These are phyloP conservation scores for Ptilorrhoa leucosticta DNA, from an alignment of 2,113 vertebrate species.

Conservation along the genomic window DNA sequence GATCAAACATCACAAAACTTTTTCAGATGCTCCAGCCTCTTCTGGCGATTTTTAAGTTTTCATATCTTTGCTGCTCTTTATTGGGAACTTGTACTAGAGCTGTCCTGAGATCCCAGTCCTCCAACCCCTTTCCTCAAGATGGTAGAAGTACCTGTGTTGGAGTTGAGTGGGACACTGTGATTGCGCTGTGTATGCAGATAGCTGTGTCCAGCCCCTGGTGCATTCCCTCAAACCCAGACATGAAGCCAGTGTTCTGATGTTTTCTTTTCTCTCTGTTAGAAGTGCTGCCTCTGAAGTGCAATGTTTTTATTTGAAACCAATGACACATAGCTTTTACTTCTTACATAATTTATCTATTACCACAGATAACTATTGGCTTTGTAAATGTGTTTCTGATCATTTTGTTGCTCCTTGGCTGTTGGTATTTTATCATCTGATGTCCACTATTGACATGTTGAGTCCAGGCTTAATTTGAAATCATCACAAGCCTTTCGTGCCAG, in stretches of 20 bases:
- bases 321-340: background rate
- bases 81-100: background rate
- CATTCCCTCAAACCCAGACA: background rate
- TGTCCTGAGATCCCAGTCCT: background rate
- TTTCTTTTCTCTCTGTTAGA: background rate
- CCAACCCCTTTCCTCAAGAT: background rate
- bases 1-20: background rate
- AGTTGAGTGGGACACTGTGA: background rate
- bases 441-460: background rate
- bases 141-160: background rate
- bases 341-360: background rate
- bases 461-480: background rate
- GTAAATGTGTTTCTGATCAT: background rate
- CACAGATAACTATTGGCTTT: background rate
- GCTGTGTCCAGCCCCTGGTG: background rate
- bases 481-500: background rate
- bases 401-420: background rate
- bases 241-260: background rate
- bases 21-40: background rate
- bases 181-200: background rate
- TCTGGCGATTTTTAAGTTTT: background rate
- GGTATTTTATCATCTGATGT: background rate
- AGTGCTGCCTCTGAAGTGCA: background rate
- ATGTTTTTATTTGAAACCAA: background rate
- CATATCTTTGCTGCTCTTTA: background rate